Base-by-base conservation (phyloP, 2,888 invertebrate species). In the Meloe dianella region DNA sequence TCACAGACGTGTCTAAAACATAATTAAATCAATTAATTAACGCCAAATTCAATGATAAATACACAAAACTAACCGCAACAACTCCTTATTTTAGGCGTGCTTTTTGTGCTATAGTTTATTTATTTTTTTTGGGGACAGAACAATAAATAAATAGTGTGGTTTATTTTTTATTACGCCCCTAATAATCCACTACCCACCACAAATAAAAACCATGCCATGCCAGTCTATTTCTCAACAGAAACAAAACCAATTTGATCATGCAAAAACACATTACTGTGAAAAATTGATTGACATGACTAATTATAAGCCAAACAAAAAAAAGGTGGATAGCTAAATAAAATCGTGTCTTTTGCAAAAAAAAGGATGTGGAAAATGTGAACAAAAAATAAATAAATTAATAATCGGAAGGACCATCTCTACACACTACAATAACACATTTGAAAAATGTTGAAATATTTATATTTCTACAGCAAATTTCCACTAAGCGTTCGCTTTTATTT, bases 1-100 rank as follows among this genome's bases (percentile, higher is more conserved):
- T 79, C 73, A 79, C 63, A 79, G 78, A 76, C 77, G 79, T 57
- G 79, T 79, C 79, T 79, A 78, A 73, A 78, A 78, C 60, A 64
- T 57, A 61, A 70, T 32, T 62, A 54, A 65, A 66, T 61, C 56
- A 61, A 61, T 69, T 64, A 63, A 3, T 27, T 2, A 59, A 64
- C 1, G 9, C 4, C 5, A 30, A 2, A 47, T 29, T 54, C 12
- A 29, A 30, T 30, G 10, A 14, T n/a, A 64, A 61, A 22, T 35
- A 38, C 41, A 27, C 5, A 1, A 24, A 63, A 66, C 66, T 64
- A 69, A 66, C 69, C 66, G 66, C 14, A 54, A n/a, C 32, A 41
- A 22, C 30, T 64, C 29, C 29, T 61, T 59, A 61, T 66, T 58
- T 58, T 66, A 69, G 69, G 66, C 69, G 69, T 69, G 69, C 69